Conservation (phyloP, 2,888 invertebrate species). For the Sarcophaga caerulescens region DNA sequence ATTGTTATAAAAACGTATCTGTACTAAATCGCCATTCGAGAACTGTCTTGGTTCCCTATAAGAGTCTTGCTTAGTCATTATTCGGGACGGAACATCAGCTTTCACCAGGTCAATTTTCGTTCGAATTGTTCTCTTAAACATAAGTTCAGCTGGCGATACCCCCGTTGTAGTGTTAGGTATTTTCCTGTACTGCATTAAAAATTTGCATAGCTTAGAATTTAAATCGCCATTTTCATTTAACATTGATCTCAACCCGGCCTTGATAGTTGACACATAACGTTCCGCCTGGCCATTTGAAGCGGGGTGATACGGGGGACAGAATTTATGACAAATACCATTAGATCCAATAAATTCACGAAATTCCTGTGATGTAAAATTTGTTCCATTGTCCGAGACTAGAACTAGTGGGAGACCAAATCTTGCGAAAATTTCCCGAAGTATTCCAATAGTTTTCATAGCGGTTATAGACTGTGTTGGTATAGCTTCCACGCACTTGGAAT, state of each 20-base stretch:
- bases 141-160: conserved; percentile 37
- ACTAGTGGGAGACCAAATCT: conserved; percentile 43
- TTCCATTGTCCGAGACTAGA: conserved; percentile 43
- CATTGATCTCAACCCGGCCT: not conserved
- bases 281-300: conserved; percentile 13
- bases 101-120: conserved; percentile 33
- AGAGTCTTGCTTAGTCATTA: not conserved
- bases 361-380: conserved; percentile 36
- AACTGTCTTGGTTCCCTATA: conserved; percentile 3
- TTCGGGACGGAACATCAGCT: not conserved
- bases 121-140: conserved; percentile 48
- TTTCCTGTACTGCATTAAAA: conserved; percentile 55
- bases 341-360: conserved; percentile 26
- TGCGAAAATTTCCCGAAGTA: conserved; percentile 40
- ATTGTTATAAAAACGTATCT: conserved; percentile 25
- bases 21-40: conserved; percentile 9
- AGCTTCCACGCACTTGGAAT: conserved; percentile 53
- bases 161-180: conserved; percentile 40
- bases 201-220: conserved; percentile 29
- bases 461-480: conserved; percentile 36
- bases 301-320: conserved; percentile 32
- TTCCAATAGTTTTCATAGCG: conserved; percentile 20
- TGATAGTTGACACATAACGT: conserved; percentile 8
- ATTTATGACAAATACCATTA: conserved; percentile 42
- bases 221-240: conserved; percentile 17